Conservation (phyloP, 2,113 vertebrate species). For the Oryzias curvinotus region DNA sequence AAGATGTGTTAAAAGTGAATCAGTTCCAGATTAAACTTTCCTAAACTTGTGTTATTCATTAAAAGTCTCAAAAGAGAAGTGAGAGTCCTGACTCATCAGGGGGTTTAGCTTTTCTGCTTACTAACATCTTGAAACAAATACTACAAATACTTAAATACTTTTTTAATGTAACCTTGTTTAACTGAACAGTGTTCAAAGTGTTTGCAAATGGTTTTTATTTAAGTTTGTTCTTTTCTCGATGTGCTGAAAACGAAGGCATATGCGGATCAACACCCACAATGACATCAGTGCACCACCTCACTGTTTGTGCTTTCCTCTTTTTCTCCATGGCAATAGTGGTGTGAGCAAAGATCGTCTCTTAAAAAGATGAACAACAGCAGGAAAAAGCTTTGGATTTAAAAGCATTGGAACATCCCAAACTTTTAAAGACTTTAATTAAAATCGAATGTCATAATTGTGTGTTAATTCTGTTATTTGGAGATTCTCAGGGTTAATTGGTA, state of each 20-base stretch:
- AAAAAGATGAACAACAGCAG: not conserved
- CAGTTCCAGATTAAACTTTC: constrained; percentile 41
- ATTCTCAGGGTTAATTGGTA: too few species aligned
- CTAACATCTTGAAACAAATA: too few species aligned
- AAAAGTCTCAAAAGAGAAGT: constrained; percentile 27
- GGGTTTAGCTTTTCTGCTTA: too few species aligned
- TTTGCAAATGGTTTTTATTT: not conserved
- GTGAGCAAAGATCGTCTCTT: constrained; percentile 29
- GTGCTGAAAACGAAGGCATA: not conserved
- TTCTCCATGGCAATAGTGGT: constrained; percentile 42
- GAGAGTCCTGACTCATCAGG: not conserved
- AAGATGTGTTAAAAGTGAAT: constrained; percentile 37
- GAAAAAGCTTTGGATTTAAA: not conserved
- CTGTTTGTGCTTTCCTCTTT: constrained; percentile 74
- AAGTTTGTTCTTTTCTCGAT: not conserved
- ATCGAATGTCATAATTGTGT: too few species aligned
- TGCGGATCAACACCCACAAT: not conserved
- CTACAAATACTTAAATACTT: too few species aligned
- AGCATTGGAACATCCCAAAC: too few species aligned
- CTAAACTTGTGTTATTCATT: not conserved
- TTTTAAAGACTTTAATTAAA: too few species aligned
- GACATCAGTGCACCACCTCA: constrained; percentile 64
- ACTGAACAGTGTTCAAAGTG: too few species aligned
- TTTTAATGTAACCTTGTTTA: too few species aligned
- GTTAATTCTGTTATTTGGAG: too few species aligned